Conservation (phyloP, 2,888 invertebrate genomes). For the Philereme transversata region DNA sequence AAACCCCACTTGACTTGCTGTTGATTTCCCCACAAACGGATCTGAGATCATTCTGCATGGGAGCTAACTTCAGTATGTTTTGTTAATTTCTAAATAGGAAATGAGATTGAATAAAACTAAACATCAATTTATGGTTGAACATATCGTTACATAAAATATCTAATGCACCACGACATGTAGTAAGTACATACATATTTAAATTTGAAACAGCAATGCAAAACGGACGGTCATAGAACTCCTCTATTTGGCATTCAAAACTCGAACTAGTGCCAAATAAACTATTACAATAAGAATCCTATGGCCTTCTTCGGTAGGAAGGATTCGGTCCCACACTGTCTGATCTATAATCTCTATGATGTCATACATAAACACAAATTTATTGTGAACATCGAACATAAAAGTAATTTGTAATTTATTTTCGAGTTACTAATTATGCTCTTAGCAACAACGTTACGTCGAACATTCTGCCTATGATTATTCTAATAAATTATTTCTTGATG, state of each 20-base stretch:
- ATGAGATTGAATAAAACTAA: conserved; percentile 17
- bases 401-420: conserved; percentile 20
- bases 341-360: conserved; percentile 62
- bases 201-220: conserved; percentile 43
- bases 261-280: conserved; percentile 75
- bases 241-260: conserved; percentile 76
- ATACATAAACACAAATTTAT: conserved; percentile 51
- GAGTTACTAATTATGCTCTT: conserved; percentile 8
- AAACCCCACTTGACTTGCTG: too few species aligned
- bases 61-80: too few species aligned
- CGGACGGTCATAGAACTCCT: conserved; percentile 72
- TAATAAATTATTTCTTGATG: too few species aligned
- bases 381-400: conserved; percentile 29
- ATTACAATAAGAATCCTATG: conserved; percentile 75
- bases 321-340: conserved; percentile 77
- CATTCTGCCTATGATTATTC: too few species aligned
- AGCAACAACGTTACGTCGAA: too few species aligned
- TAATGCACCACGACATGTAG: conserved; percentile 39
- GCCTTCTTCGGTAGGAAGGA: conserved; percentile 57
- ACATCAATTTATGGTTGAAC: conserved; percentile 48
- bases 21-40: too few species aligned
- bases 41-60: too few species aligned
- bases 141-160: conserved; percentile 44
- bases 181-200: conserved; percentile 52
- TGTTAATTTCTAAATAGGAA: conserved; percentile 5